phyloP scores from a whole-genome alignment of 1,140 invertebrate species.

The Macrostomum lignano region DNA sequence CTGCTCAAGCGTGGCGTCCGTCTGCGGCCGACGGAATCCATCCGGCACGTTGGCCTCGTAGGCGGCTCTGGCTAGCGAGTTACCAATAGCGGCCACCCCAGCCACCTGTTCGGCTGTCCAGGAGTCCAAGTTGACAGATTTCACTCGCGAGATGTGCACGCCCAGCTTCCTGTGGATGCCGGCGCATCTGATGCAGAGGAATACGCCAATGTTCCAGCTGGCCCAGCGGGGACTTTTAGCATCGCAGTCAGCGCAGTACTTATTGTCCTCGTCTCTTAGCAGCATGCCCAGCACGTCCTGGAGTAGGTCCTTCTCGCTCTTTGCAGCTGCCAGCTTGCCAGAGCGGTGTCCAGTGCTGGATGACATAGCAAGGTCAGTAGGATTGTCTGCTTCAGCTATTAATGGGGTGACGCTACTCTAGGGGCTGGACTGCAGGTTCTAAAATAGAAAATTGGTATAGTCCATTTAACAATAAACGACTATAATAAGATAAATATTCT shows the following conservation, averaged over 20 bases:
- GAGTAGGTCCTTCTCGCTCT: too few relatives aligned
- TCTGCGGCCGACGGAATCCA: conserved; percentile 67
- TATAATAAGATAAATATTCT: too few relatives aligned
- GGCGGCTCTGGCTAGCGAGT: conserved; percentile 70
- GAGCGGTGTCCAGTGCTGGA: too few relatives aligned
- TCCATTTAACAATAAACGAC: too few relatives aligned
- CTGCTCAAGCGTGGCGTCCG: conserved; percentile 58
- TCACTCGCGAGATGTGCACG: conserved; percentile 87
- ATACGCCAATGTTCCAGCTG: conserved; percentile 90
- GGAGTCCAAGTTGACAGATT: conserved; percentile 79
- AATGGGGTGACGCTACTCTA: too few relatives aligned
- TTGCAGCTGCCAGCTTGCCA: too few relatives aligned
- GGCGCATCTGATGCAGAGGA: conserved; percentile 83
- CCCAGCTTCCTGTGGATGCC: conserved; percentile 88
- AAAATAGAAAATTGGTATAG: too few relatives aligned
- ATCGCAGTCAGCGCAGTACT: conserved; percentile 97
- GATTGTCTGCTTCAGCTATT: too few relatives aligned
- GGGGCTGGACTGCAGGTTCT: too few relatives aligned
- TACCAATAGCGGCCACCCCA: conserved; percentile 79
- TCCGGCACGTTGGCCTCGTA: conserved; percentile 90
- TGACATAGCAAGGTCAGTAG: too few relatives aligned
- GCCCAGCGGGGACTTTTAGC: conserved; percentile 96
- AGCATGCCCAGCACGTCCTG: too few relatives aligned
- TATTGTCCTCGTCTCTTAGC: conserved; percentile 44
- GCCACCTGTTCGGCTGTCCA: conserved; percentile 88